These are phyloP conservation scores for Catharus ustulatus DNA, from an alignment of 2,797 vertebrate genomes.

Conservation along the genomic window DNA sequence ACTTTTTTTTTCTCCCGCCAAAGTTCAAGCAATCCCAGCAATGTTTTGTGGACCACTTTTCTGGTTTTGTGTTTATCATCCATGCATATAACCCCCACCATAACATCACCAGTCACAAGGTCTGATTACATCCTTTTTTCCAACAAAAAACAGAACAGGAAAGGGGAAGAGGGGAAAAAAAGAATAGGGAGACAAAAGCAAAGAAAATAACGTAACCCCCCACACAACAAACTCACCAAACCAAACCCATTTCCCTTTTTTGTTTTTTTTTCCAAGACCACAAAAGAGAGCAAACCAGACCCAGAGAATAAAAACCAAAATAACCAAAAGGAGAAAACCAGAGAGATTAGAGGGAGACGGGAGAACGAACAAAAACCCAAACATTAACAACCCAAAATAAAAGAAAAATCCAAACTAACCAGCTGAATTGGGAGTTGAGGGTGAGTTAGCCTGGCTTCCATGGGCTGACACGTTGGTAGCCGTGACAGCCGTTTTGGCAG, in stretches of 20 bases:
- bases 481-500: constrained; percentile 97
- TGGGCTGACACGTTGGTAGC: constrained; percentile 97
- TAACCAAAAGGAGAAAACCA: constrained; percentile 14
- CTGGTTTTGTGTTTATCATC: neutral
- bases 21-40: neutral
- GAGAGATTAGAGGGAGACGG: neutral
- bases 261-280: neutral
- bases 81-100: constrained; percentile 15
- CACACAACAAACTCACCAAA: neutral
- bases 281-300: neutral
- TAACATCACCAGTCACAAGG: neutral
- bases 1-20: neutral
- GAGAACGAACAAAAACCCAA: neutral
- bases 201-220: neutral
- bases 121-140: constrained; percentile 33
- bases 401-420: constrained; percentile 85
- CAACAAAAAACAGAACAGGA: neutral
- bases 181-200: accelerated
- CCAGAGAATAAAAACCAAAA: neutral
- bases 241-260: neutral
- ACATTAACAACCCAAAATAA: constrained; percentile 63
- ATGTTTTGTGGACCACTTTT: neutral
- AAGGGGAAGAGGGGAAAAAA: neutral
- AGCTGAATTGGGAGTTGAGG: constrained; percentile 99
- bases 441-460: constrained; percentile 99